A percentile compares a stretch with the other conserved stretches of the same genome.
phyloP scores from a whole-genome alignment of 2,797 vertebrate species.

The Nasua narica region DNA sequence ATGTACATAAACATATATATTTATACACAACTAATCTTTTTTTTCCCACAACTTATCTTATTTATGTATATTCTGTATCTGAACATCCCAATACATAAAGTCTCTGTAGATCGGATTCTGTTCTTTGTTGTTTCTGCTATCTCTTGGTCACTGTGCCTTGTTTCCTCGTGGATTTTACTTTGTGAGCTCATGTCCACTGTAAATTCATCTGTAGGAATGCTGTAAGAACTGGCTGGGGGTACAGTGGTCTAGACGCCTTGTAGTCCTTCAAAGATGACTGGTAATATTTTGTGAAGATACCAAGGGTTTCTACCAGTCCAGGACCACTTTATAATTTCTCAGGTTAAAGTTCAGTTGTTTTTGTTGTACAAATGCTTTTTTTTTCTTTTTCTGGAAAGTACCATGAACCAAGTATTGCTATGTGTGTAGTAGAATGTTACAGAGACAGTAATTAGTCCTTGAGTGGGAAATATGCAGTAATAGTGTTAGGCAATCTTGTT shows the following conservation, averaged over 20 bases:
- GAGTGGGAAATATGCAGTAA: background rate
- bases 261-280: background rate
- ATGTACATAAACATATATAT: background rate
- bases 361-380: background rate
- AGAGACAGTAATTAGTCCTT: background rate
- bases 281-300: background rate
- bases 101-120: background rate
- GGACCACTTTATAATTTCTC: background rate
- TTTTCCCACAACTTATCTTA: too few relatives aligned
- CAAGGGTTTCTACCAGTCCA: background rate
- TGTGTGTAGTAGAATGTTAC: background rate
- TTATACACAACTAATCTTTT: background rate
- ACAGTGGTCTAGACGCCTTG: background rate
- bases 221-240: background rate
- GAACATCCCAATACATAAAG: background rate
- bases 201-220: background rate
- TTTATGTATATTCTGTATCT: background rate
- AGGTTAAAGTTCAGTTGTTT: background rate
- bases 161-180: background rate
- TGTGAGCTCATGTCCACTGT: background rate
- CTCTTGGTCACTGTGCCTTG: background rate
- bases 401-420: background rate
- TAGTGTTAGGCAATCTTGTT: background rate
- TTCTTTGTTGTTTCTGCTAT: background rate
- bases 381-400: background rate